A percentile compares a stretch with the other conserved stretches of the same genome.
Evolutionary conservation across 1,140 invertebrate species (phyloP).

Genomic region (Achroia grisella): DNA sequence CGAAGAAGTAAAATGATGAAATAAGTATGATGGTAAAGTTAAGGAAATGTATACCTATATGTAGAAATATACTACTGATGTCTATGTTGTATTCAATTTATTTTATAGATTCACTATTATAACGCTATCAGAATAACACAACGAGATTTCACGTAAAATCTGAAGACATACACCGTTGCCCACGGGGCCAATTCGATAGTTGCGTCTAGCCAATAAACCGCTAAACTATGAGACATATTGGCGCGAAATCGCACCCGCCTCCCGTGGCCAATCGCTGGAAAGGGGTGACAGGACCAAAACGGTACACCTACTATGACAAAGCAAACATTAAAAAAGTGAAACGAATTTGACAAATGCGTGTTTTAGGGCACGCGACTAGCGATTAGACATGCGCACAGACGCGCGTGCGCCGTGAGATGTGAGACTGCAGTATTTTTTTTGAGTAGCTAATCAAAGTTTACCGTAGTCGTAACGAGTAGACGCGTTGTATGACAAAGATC

Average conservation of each 20-base stretch:
- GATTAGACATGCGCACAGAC: slow-evolving; percentile 43
- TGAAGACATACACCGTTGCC: slow-evolving; percentile 6
- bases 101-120: background rate
- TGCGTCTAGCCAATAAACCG: slow-evolving; percentile 31
- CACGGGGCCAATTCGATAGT: slow-evolving; percentile 27
- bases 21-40: too few relatives aligned
- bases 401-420: slow-evolving; percentile 24
- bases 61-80: too few relatives aligned
- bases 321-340: slow-evolving; percentile 62
- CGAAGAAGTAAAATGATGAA: too few relatives aligned
- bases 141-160: too few relatives aligned
- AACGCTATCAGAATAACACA: background rate
- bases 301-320: slow-evolving; percentile 26
- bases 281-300: slow-evolving; percentile 41
- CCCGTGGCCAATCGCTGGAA: slow-evolving; percentile 53
- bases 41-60: too few relatives aligned
- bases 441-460: slow-evolving; percentile 25
- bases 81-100: background rate
- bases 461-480: background rate
- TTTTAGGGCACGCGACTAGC: slow-evolving; percentile 60
- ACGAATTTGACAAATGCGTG: slow-evolving; percentile 67
- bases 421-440: slow-evolving; percentile 17
- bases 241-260: slow-evolving; percentile 48
- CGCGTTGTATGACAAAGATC: too few relatives aligned
- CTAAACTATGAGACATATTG: slow-evolving; percentile 59